phyloP scores from a whole-genome alignment of 2,797 vertebrate genomes.

The Mionectes olivaceus region DNA sequence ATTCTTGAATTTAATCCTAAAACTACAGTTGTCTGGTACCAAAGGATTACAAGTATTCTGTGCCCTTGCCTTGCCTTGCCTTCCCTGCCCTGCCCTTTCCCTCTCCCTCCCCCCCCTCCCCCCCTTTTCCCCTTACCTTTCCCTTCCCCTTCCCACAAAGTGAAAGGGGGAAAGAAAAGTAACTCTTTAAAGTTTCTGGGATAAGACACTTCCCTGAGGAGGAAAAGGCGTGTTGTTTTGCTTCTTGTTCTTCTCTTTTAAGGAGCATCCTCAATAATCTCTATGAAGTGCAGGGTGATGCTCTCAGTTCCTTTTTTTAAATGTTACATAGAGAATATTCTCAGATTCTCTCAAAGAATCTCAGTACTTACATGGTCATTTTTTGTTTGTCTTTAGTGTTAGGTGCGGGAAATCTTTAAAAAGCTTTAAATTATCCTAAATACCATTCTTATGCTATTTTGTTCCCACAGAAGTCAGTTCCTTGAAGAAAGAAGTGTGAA shows the following conservation, averaged over 20 bases:
- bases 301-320: neutral
- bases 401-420: neutral
- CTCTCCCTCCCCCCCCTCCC: too few relatives aligned
- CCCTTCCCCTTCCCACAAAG: neutral
- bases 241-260: neutral
- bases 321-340: neutral
- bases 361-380: neutral
- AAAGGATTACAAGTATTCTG: neutral
- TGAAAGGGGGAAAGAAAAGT: neutral
- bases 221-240: neutral
- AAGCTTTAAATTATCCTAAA: neutral
- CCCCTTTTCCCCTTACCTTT: too few relatives aligned
- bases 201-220: neutral
- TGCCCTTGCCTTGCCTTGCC: too few relatives aligned
- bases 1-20: neutral
- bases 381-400: neutral
- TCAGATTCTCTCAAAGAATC: neutral
- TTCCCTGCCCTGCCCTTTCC: too few relatives aligned
- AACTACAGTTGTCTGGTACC: neutral
- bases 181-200: neutral
- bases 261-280: neutral
- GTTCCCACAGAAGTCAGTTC: slow-evolving; percentile 67
- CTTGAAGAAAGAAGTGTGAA: slow-evolving; percentile 43
- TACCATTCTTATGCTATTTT: neutral
- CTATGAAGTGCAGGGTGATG: neutral